phyloP scores from a whole-genome alignment of 1,140 invertebrate genomes.

The Tyrophagus putrescentiae region DNA sequence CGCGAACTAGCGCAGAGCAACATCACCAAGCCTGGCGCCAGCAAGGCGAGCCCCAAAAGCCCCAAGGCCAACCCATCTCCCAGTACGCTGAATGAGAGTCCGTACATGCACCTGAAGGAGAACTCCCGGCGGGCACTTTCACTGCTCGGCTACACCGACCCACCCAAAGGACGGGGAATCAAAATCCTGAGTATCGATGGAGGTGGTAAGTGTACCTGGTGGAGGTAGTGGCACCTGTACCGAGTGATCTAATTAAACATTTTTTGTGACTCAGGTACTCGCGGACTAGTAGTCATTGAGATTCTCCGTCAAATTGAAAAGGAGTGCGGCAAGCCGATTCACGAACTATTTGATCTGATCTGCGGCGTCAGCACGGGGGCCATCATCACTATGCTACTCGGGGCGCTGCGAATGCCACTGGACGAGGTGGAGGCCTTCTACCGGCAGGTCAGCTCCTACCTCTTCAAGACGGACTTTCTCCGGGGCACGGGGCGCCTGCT shows the following conservation, averaged over 20 bases:
- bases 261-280: slow-evolving; percentile 27
- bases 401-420: slow-evolving; percentile 43
- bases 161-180: slow-evolving; percentile 54
- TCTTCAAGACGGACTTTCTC: slow-evolving; percentile 54
- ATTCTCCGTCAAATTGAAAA: slow-evolving; percentile 59
- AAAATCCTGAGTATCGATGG: slow-evolving; percentile 74
- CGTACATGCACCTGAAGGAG: slow-evolving; percentile 27
- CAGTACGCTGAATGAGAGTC: slow-evolving; percentile 28
- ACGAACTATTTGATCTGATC: slow-evolving; percentile 65
- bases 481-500: slow-evolving; percentile 61
- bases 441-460: slow-evolving; percentile 48
- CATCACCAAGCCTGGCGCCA: slow-evolving; percentile 41
- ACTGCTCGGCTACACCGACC: slow-evolving; percentile 54
- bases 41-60: slow-evolving; percentile 34
- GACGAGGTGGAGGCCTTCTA: slow-evolving; percentile 50
- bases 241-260: slow-evolving; percentile 4
- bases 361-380: slow-evolving; percentile 66
- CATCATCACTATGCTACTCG: slow-evolving; percentile 33
- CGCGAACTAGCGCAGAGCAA: slow-evolving; percentile 16
- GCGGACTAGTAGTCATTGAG: slow-evolving; percentile 63
- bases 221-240: neutral
- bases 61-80: slow-evolving; percentile 33
- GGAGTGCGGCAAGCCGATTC: slow-evolving; percentile 45
- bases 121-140: slow-evolving; percentile 46
- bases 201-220: slow-evolving; percentile 53